Percentiles rank a stretch among this genome's conserved stretches.
Conservation (phyloP, 2,888 invertebrate species). For the Tuta absoluta region DNA sequence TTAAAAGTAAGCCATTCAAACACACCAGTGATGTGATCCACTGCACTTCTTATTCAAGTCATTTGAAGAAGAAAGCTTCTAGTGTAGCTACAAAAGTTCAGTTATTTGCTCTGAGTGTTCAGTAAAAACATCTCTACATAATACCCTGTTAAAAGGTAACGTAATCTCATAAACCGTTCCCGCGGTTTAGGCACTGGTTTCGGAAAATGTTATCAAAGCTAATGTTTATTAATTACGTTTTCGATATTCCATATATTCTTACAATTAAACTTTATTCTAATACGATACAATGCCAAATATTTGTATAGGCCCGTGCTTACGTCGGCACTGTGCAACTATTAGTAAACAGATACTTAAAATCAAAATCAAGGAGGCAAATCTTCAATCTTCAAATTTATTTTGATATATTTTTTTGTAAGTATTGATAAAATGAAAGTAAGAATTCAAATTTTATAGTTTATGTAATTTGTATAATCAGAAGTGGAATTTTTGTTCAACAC, state of each 20-base stretch:
- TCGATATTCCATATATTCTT: constrained; percentile 62
- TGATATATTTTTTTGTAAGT: too few relatives aligned
- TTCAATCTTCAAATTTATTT: too few relatives aligned
- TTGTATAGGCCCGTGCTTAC: constrained; percentile 2
- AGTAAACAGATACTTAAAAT: too few relatives aligned
- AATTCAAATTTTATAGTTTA: background rate
- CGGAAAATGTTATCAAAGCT: constrained; percentile 77
- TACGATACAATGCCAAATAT: constrained; percentile 20
- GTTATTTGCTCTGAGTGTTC: too few relatives aligned
- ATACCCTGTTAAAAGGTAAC: background rate
- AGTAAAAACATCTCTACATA: too few relatives aligned
- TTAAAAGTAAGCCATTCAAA: too few relatives aligned
- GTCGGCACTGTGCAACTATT: background rate
- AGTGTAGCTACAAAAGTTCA: too few relatives aligned
- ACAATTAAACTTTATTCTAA: constrained; percentile 38
- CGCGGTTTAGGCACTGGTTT: constrained; percentile 75
- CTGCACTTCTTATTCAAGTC: too few relatives aligned
- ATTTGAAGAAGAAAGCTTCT: too few relatives aligned
- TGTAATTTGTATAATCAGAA: constrained; percentile 2
- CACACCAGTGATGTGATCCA: too few relatives aligned
- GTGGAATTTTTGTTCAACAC: background rate
- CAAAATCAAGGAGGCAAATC: too few relatives aligned
- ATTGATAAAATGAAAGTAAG: background rate
- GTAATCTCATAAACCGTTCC: constrained; percentile 47
- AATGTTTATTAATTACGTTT: constrained; percentile 48